Evolutionary conservation across 2,113 vertebrate species (phyloP).

Genomic region (Corythornis cristatus): DNA sequence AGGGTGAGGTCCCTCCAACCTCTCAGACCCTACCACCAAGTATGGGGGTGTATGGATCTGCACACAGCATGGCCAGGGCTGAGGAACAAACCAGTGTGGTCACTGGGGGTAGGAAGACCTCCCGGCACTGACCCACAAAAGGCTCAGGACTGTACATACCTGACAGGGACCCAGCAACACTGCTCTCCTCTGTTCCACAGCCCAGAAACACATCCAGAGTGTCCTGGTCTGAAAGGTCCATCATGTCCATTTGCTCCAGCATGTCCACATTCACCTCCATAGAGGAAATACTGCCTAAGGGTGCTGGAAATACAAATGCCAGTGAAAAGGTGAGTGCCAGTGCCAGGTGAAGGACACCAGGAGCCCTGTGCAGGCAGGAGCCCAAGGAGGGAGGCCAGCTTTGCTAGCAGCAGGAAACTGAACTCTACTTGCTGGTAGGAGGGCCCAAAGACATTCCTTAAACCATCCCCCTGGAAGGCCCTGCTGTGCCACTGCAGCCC

Average conservation of each 20-base stretch:
- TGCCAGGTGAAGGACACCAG: background rate
- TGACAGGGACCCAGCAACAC: slow-evolving; percentile 70
- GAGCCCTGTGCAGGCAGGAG: background rate
- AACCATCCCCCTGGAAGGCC: background rate
- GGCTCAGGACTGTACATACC: slow-evolving; percentile 58
- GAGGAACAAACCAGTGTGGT: background rate
- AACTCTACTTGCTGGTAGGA: background rate
- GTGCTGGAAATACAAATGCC: slow-evolving; percentile 75
- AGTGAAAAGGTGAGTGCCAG: background rate
- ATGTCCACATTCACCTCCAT: slow-evolving; percentile 98
- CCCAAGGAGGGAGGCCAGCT: background rate
- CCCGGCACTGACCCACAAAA: background rate
- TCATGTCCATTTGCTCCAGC: slow-evolving; percentile 92
- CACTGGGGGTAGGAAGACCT: background rate
- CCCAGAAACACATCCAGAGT: slow-evolving; percentile 91
- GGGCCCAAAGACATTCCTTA: background rate
- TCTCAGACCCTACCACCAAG: background rate
- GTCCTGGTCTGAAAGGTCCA: slow-evolving; percentile 92
- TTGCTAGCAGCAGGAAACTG: background rate
- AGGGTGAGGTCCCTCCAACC: background rate
- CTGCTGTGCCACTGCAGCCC: background rate
- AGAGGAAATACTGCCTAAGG: slow-evolving; percentile 93
- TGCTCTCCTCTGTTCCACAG: slow-evolving; percentile 81
- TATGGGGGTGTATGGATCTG: background rate
- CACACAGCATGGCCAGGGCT: background rate